These are phyloP conservation scores for Podarcis siculus DNA, from an alignment of 2,797 vertebrate genomes.

Conservation along the genomic window DNA sequence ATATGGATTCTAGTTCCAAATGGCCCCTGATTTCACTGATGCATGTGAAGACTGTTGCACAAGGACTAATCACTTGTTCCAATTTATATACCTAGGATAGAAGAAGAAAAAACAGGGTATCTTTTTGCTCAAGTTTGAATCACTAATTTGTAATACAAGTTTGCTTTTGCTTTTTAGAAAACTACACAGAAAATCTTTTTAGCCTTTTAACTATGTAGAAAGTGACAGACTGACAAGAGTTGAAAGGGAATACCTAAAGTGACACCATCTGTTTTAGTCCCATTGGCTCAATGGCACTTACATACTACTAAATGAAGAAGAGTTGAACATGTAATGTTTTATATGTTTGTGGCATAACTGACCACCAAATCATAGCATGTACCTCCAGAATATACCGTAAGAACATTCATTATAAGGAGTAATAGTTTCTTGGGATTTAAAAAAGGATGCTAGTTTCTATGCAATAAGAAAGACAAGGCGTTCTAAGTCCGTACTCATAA, in stretches of 20 bases:
- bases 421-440: background rate
- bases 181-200: background rate
- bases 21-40: background rate
- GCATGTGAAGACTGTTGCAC: background rate
- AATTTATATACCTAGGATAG: background rate
- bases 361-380: background rate
- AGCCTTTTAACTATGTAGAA: background rate
- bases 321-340: background rate
- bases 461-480: background rate
- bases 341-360: background rate
- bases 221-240: slow-evolving; percentile 18
- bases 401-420: background rate
- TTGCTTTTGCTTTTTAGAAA: background rate
- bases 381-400: background rate
- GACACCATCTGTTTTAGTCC: slow-evolving; percentile 25
- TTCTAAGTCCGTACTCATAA: background rate
- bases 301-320: slow-evolving; percentile 2
- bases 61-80: background rate
- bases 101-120: background rate
- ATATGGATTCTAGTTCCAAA: background rate
- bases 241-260: slow-evolving; percentile 12
- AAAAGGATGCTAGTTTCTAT: background rate
- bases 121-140: background rate
- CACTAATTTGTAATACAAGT: background rate
- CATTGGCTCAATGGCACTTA: slow-evolving; percentile 15